phyloP scores from a whole-genome alignment of 2,888 invertebrate species.

The Creontiades dilutus region DNA sequence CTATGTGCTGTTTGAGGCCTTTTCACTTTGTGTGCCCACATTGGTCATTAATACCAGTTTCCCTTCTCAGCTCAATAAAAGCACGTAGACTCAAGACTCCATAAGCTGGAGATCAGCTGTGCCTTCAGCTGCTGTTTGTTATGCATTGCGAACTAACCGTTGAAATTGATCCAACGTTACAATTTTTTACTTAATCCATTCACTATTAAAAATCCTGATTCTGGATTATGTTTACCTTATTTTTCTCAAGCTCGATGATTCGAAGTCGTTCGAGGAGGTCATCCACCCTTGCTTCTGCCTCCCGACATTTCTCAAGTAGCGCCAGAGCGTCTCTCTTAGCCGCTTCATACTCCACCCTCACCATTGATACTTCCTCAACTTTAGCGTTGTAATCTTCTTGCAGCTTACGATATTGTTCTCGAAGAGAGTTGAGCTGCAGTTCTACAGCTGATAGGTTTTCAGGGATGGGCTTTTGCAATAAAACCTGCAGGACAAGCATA shows the following conservation, averaged over 20 bases:
- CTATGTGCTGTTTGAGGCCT: no score
- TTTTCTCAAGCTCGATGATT: constrained; percentile 78
- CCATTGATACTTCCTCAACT: constrained; percentile 82
- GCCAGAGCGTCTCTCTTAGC: constrained; percentile 77
- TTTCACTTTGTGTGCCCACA: no score
- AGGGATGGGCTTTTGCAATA: constrained; percentile 21
- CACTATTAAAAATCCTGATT: no score
- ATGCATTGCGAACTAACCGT: no score
- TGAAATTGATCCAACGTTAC: no score
- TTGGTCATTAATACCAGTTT: no score
- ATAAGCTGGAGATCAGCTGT: no score
- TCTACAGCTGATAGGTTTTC: constrained; percentile 60
- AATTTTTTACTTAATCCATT: no score
- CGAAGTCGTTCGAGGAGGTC: constrained; percentile 81
- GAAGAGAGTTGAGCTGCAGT: constrained; percentile 81
- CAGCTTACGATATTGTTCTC: constrained; percentile 82
- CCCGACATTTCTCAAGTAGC: constrained; percentile 78
- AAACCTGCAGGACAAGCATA: constrained; percentile 77
- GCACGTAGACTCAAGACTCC: no score
- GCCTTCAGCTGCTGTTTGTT: no score
- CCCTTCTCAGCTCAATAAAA: no score
- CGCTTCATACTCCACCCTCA: constrained; percentile 80
- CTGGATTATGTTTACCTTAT: constrained; percentile 76
- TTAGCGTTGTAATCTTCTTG: constrained; percentile 86
- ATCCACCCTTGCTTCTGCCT: constrained; percentile 82